Percentiles rank a stretch among this genome's conserved stretches.
Evolutionary conservation across 2,888 invertebrate species (phyloP).

Genomic region (Metalampra italica): DNA sequence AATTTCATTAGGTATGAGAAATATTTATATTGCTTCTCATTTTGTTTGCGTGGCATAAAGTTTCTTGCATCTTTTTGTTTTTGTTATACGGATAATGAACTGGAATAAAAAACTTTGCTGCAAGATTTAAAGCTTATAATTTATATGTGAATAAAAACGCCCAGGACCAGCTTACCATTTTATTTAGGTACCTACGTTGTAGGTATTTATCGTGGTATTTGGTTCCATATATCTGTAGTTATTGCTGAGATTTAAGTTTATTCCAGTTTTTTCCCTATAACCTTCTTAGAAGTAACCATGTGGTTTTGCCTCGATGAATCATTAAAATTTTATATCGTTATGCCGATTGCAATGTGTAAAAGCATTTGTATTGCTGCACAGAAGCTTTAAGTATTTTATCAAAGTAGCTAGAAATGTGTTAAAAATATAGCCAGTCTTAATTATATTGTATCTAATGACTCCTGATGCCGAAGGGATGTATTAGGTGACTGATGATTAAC

Average conservation of each 20-base stretch:
- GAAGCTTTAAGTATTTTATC: too few relatives aligned
- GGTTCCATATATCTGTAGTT: neutral
- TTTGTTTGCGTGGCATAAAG: neutral
- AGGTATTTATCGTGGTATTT: constrained; percentile 2
- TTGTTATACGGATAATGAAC: constrained; percentile 2
- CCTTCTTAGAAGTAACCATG: constrained; percentile 23
- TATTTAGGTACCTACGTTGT: neutral
- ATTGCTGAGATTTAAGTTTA: constrained; percentile 2
- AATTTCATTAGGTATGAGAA: too few relatives aligned
- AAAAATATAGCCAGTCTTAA: too few relatives aligned
- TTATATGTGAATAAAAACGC: neutral
- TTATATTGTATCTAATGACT: too few relatives aligned
- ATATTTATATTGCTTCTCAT: too few relatives aligned
- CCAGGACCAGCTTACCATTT: neutral
- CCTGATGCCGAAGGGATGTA: too few relatives aligned
- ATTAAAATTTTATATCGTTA: neutral
- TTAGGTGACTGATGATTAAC: too few relatives aligned
- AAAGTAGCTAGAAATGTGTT: too few relatives aligned
- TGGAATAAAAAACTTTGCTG: neutral
- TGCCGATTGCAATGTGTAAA: neutral
- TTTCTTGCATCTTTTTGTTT: constrained; percentile 4
- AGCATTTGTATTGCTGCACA: neutral
- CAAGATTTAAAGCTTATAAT: neutral
- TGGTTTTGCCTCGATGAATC: constrained; percentile 10
- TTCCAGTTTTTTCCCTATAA: constrained; percentile 18